A percentile compares a stretch with the other conserved stretches of the same genome.
Evolutionary conservation across 1,140 invertebrate species (phyloP).

Genomic region (Hyposmocoma kahamanoa): DNA sequence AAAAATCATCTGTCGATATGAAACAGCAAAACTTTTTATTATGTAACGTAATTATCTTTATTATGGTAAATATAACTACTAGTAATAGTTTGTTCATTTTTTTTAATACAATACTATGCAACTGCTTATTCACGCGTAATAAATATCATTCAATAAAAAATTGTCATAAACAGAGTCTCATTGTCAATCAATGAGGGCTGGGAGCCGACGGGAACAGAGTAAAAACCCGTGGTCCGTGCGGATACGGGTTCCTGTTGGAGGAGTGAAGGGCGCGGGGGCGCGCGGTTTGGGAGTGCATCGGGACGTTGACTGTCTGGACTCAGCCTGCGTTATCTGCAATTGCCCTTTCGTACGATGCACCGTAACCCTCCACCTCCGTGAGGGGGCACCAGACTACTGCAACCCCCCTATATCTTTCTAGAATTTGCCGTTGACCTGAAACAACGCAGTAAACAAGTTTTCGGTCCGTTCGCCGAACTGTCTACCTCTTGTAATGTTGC

Average conservation of each 20-base stretch:
- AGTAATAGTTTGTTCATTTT: too few relatives aligned
- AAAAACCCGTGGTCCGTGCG: constrained; percentile 46
- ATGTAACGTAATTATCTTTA: too few relatives aligned
- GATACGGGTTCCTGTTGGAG: constrained; percentile 65
- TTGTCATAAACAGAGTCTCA: too few relatives aligned
- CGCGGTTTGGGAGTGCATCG: constrained; percentile 64
- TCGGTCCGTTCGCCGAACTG: constrained; percentile 9
- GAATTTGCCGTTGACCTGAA: constrained; percentile 62
- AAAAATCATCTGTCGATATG: too few relatives aligned
- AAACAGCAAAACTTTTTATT: too few relatives aligned
- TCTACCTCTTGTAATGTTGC: too few relatives aligned
- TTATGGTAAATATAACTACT: too few relatives aligned
- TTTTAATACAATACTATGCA: too few relatives aligned
- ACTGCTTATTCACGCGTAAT: too few relatives aligned
- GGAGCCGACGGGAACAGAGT: constrained; percentile 33
- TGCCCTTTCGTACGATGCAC: constrained; percentile 70
- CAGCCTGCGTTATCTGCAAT: constrained; percentile 68
- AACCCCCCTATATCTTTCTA: constrained; percentile 45
- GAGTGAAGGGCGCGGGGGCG: constrained; percentile 20
- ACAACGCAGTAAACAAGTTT: constrained; percentile 33
- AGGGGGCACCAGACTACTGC: constrained; percentile 52
- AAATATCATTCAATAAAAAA: too few relatives aligned
- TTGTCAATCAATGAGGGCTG: constrained; percentile 22
- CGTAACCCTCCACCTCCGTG: constrained; percentile 56
- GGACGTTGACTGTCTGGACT: constrained; percentile 69